Conservation (phyloP, 2,113 vertebrate species). For the Zapus hudsonius region DNA sequence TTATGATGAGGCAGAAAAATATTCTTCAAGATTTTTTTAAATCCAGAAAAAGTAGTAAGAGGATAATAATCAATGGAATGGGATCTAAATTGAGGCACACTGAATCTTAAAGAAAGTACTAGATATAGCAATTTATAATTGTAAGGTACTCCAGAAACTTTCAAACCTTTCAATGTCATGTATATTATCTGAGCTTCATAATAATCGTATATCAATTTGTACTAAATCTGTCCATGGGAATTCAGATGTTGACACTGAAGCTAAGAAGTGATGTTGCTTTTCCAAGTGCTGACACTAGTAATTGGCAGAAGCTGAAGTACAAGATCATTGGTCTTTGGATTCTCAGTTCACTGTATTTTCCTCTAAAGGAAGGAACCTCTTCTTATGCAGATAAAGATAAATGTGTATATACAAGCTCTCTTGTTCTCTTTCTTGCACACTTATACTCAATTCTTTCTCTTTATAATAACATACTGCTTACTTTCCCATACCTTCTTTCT, state of each 20-base stretch:
- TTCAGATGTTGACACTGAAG: not conserved
- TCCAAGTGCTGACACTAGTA: not conserved
- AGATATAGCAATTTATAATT: not conserved
- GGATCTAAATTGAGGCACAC: not conserved
- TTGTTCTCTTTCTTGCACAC: not conserved
- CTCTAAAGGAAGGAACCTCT: not conserved
- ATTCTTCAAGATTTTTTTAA: accelerated
- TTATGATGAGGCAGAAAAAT: not conserved
- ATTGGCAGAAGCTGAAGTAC: not conserved
- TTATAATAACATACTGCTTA: too few relatives aligned
- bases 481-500: not conserved
- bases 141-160: not conserved
- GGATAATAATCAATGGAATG: not conserved
- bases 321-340: not conserved
- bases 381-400: not conserved
- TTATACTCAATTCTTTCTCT: too few relatives aligned
- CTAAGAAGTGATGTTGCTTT: not conserved
- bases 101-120: not conserved
- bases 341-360: not conserved
- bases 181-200: not conserved
- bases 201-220: not conserved
- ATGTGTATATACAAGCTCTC: not conserved
- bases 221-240: not conserved
- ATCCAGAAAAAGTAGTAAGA: not conserved
- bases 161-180: not conserved